phyloP scores from a whole-genome alignment of 2,113 vertebrate species.

The Microcebus tavaratra region DNA sequence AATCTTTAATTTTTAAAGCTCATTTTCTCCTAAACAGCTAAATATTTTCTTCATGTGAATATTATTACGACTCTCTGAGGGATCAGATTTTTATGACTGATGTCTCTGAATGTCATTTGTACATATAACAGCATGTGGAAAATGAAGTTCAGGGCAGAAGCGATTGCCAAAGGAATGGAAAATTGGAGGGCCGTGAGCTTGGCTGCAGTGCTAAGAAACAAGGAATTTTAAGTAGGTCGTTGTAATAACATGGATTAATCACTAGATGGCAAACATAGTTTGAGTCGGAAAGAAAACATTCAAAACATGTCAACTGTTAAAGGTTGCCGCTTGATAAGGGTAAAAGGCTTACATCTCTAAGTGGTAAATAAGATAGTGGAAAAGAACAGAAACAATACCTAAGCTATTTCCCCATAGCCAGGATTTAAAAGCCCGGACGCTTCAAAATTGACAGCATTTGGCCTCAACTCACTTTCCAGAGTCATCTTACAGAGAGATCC shows the following conservation, averaged over 20 bases:
- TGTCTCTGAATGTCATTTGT: not conserved
- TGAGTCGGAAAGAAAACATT: constrained; percentile 53
- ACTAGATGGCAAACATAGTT: constrained; percentile 85
- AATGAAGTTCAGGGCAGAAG: not conserved
- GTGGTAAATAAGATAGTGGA: not conserved
- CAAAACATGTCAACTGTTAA: not conserved
- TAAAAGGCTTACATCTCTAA: not conserved
- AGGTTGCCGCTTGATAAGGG: not conserved
- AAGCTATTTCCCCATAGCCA: not conserved
- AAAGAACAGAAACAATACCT: not conserved
- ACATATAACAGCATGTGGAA: accelerated
- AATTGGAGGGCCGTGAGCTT: not conserved
- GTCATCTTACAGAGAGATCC: not conserved
- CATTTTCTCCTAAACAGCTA: not conserved
- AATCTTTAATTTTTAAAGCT: not conserved
- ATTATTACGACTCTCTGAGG: not conserved
- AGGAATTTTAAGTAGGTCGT: not conserved
- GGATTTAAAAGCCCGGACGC: not conserved
- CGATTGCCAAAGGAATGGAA: accelerated
- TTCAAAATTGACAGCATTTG: not conserved
- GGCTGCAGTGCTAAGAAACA: not conserved
- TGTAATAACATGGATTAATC: constrained; percentile 75
- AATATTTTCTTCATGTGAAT: not conserved
- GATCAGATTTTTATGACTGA: not conserved
- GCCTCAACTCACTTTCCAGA: not conserved